Evolutionary conservation across 2,888 invertebrate genomes (phyloP), one percentile per base, ranked within the genome.

Genomic region (Gandaritis pyraliata): DNA sequence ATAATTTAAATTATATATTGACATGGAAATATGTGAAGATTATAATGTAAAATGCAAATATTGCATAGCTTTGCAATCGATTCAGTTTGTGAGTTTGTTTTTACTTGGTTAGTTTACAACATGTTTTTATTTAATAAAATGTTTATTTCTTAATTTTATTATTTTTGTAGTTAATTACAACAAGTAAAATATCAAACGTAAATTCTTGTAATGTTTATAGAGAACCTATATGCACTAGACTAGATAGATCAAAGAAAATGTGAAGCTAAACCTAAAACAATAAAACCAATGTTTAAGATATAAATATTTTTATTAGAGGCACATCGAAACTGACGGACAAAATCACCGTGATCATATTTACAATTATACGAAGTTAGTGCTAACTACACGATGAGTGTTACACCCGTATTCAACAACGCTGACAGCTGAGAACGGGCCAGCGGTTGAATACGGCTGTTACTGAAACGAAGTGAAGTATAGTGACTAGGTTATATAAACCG

Each of bases 301-400:
- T 85, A 84, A 82, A 85, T 81, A 74, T 82, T 79, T 84, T 86
- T 86, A 16, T 88, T 90, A 86, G 90, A 90, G 90, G 90, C 90
- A 90, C 90, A 89, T 90, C 83, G 79, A 88, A 80, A 81, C 59
- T 64, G 66, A 65, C 82, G 84, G 83, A 80, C 77, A 68, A 41
- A n/a, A 38, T 65, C 15, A 68, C 65, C 81, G 68, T 76, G 80
- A 67, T 53, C 64, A 51, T 78, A 79, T 75, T 72, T 83, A 81
- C 82, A 81, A 77, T 77, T 69, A 65, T 66, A 71, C 58, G 49
- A 58, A 58, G 74, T 79, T 78, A 82, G 82, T 81, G 81, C 74
- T 81, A 71, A 61, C 72, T 75, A 78, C 76, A 72, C 68, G 66
- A 75, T 76, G 75, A 78, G 69, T 73, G 77, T 48, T 11, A 53